Percentiles rank a stretch among this genome's conserved stretches.
Evolutionary conservation across 2,113 vertebrate genomes (phyloP).

Genomic region (Ceuthmochares aereus): DNA sequence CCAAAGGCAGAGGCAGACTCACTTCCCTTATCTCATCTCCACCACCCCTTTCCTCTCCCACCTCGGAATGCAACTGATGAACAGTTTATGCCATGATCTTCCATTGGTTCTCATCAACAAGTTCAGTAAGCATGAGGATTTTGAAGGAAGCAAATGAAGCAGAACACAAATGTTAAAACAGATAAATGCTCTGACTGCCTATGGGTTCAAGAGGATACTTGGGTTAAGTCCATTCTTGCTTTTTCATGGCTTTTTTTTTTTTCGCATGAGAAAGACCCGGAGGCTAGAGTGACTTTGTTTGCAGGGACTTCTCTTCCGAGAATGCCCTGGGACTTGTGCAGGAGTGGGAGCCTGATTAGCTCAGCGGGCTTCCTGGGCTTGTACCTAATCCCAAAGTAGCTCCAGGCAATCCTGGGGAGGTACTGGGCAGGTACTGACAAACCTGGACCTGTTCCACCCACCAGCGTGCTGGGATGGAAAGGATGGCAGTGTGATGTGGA

Average conservation of each 20-base stretch:
- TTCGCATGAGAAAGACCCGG: neutral
- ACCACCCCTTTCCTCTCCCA: neutral
- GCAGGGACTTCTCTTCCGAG: neutral
- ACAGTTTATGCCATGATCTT: neutral
- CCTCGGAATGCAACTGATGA: rapidly evolving
- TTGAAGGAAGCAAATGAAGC: neutral
- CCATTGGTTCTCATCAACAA: neutral
- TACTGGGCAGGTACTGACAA: neutral
- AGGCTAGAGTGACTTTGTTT: neutral
- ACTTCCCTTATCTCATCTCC: rapidly evolving
- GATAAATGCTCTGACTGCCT: neutral
- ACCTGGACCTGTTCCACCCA: neutral
- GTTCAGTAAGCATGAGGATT: neutral
- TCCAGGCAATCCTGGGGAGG: neutral
- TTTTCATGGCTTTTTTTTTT: neutral
- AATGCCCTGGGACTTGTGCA: neutral
- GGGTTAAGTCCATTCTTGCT: neutral
- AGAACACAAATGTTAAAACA: neutral
- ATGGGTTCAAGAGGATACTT: neutral
- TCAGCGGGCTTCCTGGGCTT: neutral
- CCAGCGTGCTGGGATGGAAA: neutral
- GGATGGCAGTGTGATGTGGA: neutral
- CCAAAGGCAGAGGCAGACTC: neutral
- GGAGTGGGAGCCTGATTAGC: neutral
- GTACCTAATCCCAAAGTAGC: neutral